phyloP scores from a whole-genome alignment of 2,888 invertebrate genomes.

The Melinaea marsaeus region DNA sequence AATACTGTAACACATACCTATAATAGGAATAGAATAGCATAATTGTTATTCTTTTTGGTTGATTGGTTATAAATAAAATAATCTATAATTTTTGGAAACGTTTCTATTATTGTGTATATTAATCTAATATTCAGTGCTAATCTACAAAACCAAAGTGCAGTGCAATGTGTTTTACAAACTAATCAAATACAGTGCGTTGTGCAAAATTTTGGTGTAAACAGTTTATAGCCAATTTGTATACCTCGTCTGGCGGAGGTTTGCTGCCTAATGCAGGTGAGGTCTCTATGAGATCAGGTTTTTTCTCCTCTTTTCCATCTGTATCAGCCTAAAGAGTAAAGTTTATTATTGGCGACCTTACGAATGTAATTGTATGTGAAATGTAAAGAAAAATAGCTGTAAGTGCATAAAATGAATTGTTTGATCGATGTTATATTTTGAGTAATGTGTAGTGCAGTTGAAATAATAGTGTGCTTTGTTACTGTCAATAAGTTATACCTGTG shows the following conservation, averaged over 20 bases:
- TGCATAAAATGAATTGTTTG: conserved; percentile 11
- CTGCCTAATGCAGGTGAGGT: conserved; percentile 62
- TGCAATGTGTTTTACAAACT: conserved; percentile 30
- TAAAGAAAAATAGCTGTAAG: conserved; percentile 13
- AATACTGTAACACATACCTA: conserved; percentile 1
- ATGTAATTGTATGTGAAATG: conserved; percentile 23
- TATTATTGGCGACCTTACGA: conserved; percentile 67
- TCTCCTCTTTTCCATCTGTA: conserved; percentile 55
- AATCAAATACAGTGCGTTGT: conserved; percentile 44
- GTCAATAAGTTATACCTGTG: conserved; percentile 53
- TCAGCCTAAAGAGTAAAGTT: conserved; percentile 70
- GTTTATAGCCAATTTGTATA: conserved; percentile 51
- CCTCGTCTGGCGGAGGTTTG: conserved; percentile 64
- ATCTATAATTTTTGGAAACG: no score
- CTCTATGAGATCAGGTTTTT: conserved; percentile 58
- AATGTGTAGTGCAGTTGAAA: conserved; percentile 14
- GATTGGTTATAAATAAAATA: background rate
- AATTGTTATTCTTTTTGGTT: conserved; percentile 11
- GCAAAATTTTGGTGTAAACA: conserved; percentile 37
- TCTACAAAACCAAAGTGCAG: conserved; percentile 36
- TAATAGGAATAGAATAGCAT: conserved; percentile 30
- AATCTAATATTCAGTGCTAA: conserved; percentile 21
- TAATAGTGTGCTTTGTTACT: conserved; percentile 17
- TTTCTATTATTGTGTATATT: no score
- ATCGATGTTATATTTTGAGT: conserved; percentile 12